Evolutionary conservation across 2,888 invertebrate genomes (phyloP).

Genomic region (Tinea semifulvella): DNA sequence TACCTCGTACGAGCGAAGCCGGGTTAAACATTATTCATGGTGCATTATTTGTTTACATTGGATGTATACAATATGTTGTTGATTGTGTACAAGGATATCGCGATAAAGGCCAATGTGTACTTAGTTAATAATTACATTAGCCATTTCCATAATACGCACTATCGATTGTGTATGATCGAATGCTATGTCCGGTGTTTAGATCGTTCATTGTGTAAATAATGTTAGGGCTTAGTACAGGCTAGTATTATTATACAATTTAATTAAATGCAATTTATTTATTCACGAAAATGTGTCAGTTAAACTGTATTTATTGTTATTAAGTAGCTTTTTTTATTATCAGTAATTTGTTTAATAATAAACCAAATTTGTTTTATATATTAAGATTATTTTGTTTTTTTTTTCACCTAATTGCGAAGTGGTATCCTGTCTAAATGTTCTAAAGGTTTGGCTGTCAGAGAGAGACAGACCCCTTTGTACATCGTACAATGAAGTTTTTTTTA

Average conservation of each 20-base stretch:
- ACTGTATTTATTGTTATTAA: too few relatives aligned
- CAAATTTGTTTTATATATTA: too few relatives aligned
- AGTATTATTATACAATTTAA: not conserved
- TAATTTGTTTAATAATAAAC: too few relatives aligned
- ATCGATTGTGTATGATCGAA: slow-evolving; percentile 35
- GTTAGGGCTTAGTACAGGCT: not conserved
- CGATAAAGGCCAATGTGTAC: slow-evolving; percentile 50
- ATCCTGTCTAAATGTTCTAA: too few relatives aligned
- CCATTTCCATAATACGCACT: slow-evolving; percentile 34
- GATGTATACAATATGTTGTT: slow-evolving; percentile 28
- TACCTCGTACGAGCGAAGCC: too few relatives aligned
- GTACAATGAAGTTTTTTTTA: too few relatives aligned
- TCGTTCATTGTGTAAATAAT: not conserved
- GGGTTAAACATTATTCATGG: slow-evolving; percentile 52
- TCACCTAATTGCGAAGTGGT: too few relatives aligned
- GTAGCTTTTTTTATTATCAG: too few relatives aligned
- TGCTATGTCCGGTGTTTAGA: not conserved
- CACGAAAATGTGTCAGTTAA: too few relatives aligned
- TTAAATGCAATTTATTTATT: not conserved
- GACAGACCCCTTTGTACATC: too few relatives aligned
- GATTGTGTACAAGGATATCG: slow-evolving; percentile 54
- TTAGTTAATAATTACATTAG: slow-evolving; percentile 59
- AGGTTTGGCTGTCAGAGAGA: too few relatives aligned
- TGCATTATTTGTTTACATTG: slow-evolving; percentile 53
- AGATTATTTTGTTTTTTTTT: too few relatives aligned